Evolutionary conservation across 2,113 vertebrate species (phyloP).

Genomic region (Rhodinocichla rosea): DNA sequence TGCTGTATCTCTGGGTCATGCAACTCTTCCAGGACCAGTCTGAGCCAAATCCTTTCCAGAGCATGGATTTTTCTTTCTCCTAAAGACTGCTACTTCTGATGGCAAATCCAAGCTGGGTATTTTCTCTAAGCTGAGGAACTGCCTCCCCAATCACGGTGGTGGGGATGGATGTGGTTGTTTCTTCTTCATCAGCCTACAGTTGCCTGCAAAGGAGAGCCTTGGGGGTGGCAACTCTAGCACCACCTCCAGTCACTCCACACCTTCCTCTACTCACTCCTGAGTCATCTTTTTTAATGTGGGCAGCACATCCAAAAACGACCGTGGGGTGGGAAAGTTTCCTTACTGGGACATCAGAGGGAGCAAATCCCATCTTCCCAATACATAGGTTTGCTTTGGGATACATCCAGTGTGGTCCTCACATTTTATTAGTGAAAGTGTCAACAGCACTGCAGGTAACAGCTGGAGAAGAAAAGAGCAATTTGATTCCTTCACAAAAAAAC

Average conservation of each 20-base stretch:
- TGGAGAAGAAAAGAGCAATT: not conserved
- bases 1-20: not conserved
- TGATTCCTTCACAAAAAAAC: not conserved
- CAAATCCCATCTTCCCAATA: not conserved
- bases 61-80: fast-evolving
- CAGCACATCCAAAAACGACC: not conserved
- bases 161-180: not conserved
- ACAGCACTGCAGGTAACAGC: not conserved
- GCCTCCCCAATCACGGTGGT: not conserved
- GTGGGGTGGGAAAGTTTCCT: not conserved
- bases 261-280: not conserved
- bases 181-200: not conserved
- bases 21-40: not conserved
- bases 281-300: not conserved
- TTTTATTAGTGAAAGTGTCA: not conserved
- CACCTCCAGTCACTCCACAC: not conserved
- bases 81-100: not conserved
- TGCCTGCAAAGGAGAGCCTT: not conserved
- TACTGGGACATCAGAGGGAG: not conserved
- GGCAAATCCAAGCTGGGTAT: not conserved
- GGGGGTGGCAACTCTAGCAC: not conserved
- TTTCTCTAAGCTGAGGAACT: not conserved
- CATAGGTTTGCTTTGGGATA: not conserved
- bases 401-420: not conserved
- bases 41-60: not conserved